phyloP scores from a whole-genome alignment of 2,113 vertebrate genomes.

The Forbesichthys agassizii region DNA sequence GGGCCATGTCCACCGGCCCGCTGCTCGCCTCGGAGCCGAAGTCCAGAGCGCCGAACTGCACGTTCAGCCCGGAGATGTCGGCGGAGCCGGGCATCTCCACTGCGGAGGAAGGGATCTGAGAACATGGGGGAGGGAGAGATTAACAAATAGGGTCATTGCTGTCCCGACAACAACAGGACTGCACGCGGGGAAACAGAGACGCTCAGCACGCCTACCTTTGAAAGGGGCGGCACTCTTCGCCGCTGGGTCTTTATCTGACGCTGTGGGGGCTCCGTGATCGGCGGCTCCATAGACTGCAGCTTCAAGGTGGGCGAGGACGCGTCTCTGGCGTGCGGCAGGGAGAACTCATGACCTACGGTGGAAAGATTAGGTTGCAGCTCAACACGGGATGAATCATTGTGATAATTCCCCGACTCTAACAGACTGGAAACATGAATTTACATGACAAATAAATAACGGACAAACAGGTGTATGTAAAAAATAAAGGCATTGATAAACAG shows the following conservation, averaged over 20 bases:
- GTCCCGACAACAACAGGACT: background rate
- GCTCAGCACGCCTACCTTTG: constrained; percentile 79
- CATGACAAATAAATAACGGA: no score
- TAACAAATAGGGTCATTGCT: background rate
- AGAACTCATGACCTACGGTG: constrained; percentile 80
- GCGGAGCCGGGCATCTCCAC: constrained; percentile 96
- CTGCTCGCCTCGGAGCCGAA: constrained; percentile 87
- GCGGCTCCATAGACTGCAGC: constrained; percentile 74
- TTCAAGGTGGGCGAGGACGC: constrained; percentile 75
- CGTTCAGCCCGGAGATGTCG: constrained; percentile 89
- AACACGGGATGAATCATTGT: no score
- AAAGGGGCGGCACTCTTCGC: constrained; percentile 83
- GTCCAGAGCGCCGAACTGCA: constrained; percentile 95
- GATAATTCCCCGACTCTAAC: no score
- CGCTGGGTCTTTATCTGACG: constrained; percentile 87
- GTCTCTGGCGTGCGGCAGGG: constrained; percentile 74
- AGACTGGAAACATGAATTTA: no score
- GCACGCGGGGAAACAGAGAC: background rate
- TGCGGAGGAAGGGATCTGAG: constrained; percentile 89
- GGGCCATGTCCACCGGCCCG: constrained; percentile 77
- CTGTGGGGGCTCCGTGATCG: constrained; percentile 76
- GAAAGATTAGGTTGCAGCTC: background rate
- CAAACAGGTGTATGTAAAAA: no score
- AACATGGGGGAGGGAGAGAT: background rate
- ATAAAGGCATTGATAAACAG: no score